Conservation (phyloP, 2,888 invertebrate genomes). For the Aspidiotus destructor region DNA sequence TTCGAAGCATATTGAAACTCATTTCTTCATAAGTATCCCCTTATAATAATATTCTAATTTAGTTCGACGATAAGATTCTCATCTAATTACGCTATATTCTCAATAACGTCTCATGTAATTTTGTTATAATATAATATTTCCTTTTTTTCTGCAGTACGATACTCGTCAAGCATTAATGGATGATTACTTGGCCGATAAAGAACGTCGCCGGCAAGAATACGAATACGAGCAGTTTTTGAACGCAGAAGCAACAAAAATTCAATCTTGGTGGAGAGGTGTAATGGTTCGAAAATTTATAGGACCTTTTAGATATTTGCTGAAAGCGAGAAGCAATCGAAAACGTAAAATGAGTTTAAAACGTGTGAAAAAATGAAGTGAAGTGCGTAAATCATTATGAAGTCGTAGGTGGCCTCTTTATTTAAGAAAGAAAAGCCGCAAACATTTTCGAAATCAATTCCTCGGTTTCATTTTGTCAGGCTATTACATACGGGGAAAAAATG, state of each 20-base stretch:
- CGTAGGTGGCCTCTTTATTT: too few relatives aligned
- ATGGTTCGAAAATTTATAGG: conserved; percentile 46
- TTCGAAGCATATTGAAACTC: too few relatives aligned
- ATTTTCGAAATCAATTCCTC: too few relatives aligned
- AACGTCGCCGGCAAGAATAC: conserved; percentile 31
- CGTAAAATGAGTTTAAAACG: conserved; percentile 26
- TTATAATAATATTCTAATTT: too few relatives aligned
- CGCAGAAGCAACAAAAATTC: conserved; percentile 40
- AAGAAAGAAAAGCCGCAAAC: too few relatives aligned
- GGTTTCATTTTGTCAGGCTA: too few relatives aligned
- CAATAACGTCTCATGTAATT: background rate
- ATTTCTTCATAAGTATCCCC: too few relatives aligned
- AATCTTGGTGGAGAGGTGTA: conserved; percentile 47
- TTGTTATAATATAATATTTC: background rate
- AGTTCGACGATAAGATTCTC: too few relatives aligned
- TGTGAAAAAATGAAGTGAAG: too few relatives aligned
- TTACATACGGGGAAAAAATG: too few relatives aligned
- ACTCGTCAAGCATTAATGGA: conserved; percentile 36
- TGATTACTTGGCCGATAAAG: conserved; percentile 33
- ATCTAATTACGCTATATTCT: too few relatives aligned
- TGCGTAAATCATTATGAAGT: too few relatives aligned
- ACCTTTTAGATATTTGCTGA: conserved; percentile 40
- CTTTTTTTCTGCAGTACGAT: conserved; percentile 33
- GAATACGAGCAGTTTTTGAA: conserved; percentile 35
- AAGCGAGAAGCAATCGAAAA: conserved; percentile 29